Conservation (phyloP, 2,797 vertebrate species). For the Squalus acanthias region DNA sequence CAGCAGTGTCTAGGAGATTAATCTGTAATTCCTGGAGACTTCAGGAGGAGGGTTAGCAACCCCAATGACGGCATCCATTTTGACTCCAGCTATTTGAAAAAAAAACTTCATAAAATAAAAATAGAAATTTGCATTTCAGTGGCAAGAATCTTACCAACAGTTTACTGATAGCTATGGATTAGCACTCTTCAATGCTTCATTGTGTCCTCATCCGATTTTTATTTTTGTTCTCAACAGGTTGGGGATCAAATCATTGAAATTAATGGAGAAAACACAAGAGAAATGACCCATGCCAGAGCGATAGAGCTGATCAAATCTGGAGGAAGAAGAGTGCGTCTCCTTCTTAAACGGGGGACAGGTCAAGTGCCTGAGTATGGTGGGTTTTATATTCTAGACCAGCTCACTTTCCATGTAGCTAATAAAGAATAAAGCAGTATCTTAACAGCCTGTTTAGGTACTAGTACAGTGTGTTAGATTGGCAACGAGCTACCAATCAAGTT, state of each 20-base stretch:
- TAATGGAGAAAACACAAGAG: constrained; percentile 91
- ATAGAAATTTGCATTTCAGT: neutral
- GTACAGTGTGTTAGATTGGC: neutral
- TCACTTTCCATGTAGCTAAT: neutral
- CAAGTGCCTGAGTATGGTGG: constrained; percentile 97
- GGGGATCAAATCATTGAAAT: constrained; percentile 99
- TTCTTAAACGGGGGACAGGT: constrained; percentile 90
- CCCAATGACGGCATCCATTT: neutral
- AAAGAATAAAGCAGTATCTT: neutral
- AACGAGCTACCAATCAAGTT: neutral
- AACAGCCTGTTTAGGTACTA: constrained; percentile 19
- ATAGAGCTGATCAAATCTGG: constrained; percentile 98
- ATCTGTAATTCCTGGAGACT: no score
- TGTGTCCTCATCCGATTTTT: constrained; percentile 46
- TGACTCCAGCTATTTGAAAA: neutral
- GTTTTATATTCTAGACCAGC: constrained; percentile 48
- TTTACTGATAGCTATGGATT: constrained; percentile 8
- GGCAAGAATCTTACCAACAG: neutral
- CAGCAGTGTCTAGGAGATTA: neutral
- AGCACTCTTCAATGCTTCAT: neutral
- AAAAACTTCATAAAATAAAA: neutral
- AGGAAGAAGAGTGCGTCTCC: constrained; percentile 80
- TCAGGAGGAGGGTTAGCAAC: neutral
- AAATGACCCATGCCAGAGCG: constrained; percentile 92
- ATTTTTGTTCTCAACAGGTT: constrained; percentile 67